These are phyloP conservation scores for Bhutanitis thaidina DNA, from an alignment of 2,888 invertebrate species.

Conservation along the genomic window DNA sequence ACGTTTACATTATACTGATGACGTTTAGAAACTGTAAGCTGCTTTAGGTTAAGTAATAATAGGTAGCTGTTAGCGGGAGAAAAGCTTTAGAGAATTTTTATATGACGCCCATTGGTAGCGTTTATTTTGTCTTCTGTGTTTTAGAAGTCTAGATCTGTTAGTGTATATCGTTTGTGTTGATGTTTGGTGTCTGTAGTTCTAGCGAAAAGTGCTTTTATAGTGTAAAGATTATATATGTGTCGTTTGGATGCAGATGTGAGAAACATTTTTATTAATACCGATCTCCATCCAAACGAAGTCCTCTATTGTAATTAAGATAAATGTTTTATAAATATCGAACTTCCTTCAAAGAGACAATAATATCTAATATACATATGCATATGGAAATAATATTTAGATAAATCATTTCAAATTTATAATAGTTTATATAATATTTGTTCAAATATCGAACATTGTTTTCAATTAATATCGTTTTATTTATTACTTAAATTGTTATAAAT, in stretches of 20 bases:
- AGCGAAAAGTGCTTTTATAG: constrained; percentile 75
- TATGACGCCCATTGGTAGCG: constrained; percentile 33
- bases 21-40: constrained; percentile 38
- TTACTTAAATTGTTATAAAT: too few species aligned
- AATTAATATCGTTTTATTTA: too few species aligned
- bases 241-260: constrained; percentile 34
- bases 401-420: not conserved
- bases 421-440: not conserved
- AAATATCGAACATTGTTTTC: not conserved
- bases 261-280: constrained; percentile 11
- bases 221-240: constrained; percentile 35
- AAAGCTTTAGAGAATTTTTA: constrained; percentile 64
- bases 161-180: constrained; percentile 58
- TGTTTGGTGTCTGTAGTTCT: constrained; percentile 72
- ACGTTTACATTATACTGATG: not conserved
- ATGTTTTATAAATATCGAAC: not conserved
- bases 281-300: constrained; percentile 22
- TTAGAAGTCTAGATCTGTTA: constrained; percentile 32
- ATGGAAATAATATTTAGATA: not conserved
- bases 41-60: constrained; percentile 45
- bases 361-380: not conserved
- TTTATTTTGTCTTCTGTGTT: constrained; percentile 38
- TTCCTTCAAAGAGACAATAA: constrained; percentile 13
- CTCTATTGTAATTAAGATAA: constrained; percentile 12
- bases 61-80: constrained; percentile 42